Evolutionary conservation across 2,888 invertebrate species (phyloP).

Genomic region (Ennomos erosarius): DNA sequence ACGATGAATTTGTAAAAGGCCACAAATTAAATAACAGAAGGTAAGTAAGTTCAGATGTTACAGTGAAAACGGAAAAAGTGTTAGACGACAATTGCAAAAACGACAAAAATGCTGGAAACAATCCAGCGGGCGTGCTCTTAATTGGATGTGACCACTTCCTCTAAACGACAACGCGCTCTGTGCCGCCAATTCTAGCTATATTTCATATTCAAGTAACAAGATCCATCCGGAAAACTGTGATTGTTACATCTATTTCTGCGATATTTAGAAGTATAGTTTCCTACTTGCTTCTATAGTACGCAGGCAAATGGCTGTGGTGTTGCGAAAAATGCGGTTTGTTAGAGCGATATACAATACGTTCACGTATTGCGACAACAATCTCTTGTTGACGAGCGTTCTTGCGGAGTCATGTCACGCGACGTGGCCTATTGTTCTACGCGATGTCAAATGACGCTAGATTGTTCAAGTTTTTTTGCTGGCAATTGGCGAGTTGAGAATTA

Average conservation of each 20-base stretch:
- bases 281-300: slow-evolving; percentile 26
- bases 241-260: slow-evolving; percentile 13
- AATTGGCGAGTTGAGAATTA: slow-evolving; percentile 52
- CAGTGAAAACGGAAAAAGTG: slow-evolving; percentile 64
- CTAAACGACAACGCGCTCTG: slow-evolving; percentile 69
- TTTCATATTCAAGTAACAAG: slow-evolving; percentile 59
- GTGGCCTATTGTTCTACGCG: slow-evolving; percentile 62
- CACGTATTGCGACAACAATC: slow-evolving; percentile 20
- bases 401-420: slow-evolving; percentile 50
- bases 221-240: slow-evolving; percentile 36
- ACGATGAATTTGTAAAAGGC: slow-evolving; percentile 28
- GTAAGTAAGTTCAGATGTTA: slow-evolving; percentile 53
- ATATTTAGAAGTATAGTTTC: slow-evolving; percentile 23
- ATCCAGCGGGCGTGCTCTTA: slow-evolving; percentile 79
- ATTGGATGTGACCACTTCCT: slow-evolving; percentile 83
- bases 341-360: slow-evolving; percentile 17
- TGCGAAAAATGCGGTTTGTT: slow-evolving; percentile 22
- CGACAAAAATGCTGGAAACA: slow-evolving; percentile 77
- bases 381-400: slow-evolving; percentile 20
- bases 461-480: slow-evolving; percentile 52
- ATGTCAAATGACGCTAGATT: slow-evolving; percentile 50
- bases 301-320: slow-evolving; percentile 31
- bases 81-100: slow-evolving; percentile 77
- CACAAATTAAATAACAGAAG: slow-evolving; percentile 51
- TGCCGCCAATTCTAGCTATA: slow-evolving; percentile 43